Evolutionary conservation across 2,797 vertebrate species (phyloP).

Genomic region (Cyclopterus lumpus): DNA sequence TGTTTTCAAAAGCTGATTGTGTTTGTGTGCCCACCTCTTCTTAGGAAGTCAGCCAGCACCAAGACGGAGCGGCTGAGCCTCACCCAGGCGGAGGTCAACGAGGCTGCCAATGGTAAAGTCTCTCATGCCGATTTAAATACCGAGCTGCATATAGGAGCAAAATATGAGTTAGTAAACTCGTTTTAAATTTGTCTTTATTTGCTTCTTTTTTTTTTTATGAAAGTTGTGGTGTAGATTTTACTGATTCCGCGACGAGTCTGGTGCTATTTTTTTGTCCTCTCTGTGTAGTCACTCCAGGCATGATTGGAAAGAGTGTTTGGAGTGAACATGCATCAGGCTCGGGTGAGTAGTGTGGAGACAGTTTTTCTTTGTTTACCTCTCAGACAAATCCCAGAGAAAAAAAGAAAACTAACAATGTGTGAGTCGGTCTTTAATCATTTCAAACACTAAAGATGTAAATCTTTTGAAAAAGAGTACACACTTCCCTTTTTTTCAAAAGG

Average conservation of each 20-base stretch:
- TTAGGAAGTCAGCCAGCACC: conserved; percentile 79
- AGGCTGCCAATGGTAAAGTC: conserved; percentile 75
- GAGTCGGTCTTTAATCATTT: not conserved
- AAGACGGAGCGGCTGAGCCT: conserved; percentile 81
- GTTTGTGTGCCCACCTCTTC: conserved; percentile 47
- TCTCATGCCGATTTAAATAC: not conserved
- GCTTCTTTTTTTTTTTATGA: not conserved
- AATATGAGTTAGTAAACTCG: not conserved
- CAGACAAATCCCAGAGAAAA: not conserved
- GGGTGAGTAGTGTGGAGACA: conserved; percentile 51
- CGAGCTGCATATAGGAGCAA: not conserved
- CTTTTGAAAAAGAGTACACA: not conserved
- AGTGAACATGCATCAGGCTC: conserved; percentile 79
- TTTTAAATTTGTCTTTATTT: not conserved
- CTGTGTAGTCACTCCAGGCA: conserved; percentile 77
- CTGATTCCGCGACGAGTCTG: not conserved
- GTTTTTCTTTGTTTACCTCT: not conserved
- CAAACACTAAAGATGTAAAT: not conserved
- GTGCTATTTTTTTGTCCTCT: conserved; percentile 18
- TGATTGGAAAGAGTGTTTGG: conserved; percentile 84
- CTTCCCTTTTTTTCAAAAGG: not conserved
- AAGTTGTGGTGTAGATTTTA: not conserved
- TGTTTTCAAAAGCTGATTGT: conserved; percentile 49
- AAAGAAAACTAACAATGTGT: not conserved
- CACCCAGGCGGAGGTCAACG: conserved; percentile 74